Evolutionary conservation across 2,797 vertebrate species (phyloP).

Genomic region (Phrynocephalus forsythii): DNA sequence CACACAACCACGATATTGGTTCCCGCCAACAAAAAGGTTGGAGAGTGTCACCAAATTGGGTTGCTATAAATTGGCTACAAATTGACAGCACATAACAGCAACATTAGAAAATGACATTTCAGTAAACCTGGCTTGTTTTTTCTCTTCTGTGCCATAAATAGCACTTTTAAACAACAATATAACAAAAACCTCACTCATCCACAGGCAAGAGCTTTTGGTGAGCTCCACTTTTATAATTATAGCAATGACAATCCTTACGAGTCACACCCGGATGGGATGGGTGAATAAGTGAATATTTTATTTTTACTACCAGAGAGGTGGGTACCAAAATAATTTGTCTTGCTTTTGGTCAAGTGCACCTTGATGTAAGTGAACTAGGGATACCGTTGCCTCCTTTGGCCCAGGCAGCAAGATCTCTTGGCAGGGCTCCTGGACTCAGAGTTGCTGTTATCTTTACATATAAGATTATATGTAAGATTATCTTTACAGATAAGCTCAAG

Average conservation of each 20-base stretch:
- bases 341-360: neutral
- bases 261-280: neutral
- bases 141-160: neutral
- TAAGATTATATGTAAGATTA: neutral
- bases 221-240: neutral
- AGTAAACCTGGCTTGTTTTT: neutral
- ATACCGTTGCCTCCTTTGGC: neutral
- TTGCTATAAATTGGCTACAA: no score
- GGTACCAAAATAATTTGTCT: neutral
- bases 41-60: no score
- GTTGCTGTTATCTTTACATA: neutral
- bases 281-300: neutral
- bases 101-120: neutral
- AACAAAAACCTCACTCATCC: no score
- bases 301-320: neutral
- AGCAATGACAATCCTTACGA: neutral
- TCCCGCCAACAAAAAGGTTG: no score
- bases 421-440: neutral
- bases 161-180: neutral
- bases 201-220: neutral
- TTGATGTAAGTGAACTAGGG: neutral
- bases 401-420: neutral
- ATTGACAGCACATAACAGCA: no score
- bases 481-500: no score
- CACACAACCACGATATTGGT: no score